Percentiles rank a stretch among this genome's conserved stretches.
phyloP scores from a whole-genome alignment of 2,888 invertebrate species.

The Nomada ferruginata region DNA sequence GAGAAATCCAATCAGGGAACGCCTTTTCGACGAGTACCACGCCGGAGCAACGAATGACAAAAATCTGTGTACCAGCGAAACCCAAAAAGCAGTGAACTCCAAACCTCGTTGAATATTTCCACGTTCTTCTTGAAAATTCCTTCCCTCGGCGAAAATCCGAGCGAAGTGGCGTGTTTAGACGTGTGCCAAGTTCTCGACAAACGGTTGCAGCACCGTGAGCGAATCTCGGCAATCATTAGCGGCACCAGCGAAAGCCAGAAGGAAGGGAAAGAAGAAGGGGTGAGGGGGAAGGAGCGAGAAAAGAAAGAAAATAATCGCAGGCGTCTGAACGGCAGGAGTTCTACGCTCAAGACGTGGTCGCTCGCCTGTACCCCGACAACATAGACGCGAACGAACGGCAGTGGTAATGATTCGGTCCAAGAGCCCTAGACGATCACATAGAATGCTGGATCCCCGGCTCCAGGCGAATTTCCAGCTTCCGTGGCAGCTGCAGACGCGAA shows the following conservation, averaged over 20 bases:
- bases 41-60: background rate
- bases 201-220: conserved; percentile 20
- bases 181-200: conserved; percentile 24
- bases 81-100: background rate
- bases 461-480: conserved; percentile 30
- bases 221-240: conserved; percentile 53
- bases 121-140: conserved; percentile 21
- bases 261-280: background rate
- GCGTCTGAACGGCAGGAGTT: background rate
- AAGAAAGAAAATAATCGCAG: conserved; percentile 36
- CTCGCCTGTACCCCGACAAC: background rate
- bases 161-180: conserved; percentile 17
- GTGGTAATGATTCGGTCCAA: conserved; percentile 53
- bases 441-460: conserved; percentile 30
- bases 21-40: background rate
- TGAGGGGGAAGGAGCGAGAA: background rate
- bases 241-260: background rate
- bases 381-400: background rate
- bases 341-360: conserved; percentile 17
- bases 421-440: conserved; percentile 41
- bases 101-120: conserved; percentile 14
- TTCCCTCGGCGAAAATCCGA: conserved; percentile 11
- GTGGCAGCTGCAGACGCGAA: conserved; percentile 29
- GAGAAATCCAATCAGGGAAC: background rate
- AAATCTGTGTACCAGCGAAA: background rate